Conservation (phyloP, 2,797 vertebrate species). For the Falco berigora region DNA sequence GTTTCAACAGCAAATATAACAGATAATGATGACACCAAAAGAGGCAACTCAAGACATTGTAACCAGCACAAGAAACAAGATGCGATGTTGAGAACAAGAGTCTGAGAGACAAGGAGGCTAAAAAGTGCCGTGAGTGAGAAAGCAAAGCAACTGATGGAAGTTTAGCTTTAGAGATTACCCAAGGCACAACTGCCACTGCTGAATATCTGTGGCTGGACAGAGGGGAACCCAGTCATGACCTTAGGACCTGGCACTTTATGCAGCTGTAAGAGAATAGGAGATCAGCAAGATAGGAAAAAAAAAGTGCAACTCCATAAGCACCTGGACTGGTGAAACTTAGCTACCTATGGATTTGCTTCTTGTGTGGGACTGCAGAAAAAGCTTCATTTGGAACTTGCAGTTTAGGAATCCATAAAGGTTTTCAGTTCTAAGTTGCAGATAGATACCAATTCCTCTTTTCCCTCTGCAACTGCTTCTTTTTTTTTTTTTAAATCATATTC, state of each 20-base stretch:
- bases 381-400: not conserved
- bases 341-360: not conserved
- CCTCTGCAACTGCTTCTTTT: not conserved
- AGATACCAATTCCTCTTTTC: not conserved
- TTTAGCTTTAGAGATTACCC: not conserved
- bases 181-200: not conserved
- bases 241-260: not conserved
- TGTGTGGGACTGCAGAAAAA: rapidly evolving
- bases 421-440: not conserved
- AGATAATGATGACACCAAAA: not conserved
- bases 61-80: not conserved
- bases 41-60: not conserved
- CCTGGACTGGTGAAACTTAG: not conserved
- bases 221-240: not conserved
- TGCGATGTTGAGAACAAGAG: not conserved
- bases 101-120: not conserved
- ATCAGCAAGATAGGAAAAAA: not conserved
- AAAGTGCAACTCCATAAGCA: not conserved
- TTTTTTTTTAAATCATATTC: not conserved
- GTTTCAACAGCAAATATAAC: not conserved
- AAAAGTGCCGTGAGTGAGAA: not conserved
- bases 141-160: not conserved
- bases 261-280: not conserved
- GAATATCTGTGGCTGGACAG: not conserved
- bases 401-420: not conserved